phyloP scores from a whole-genome alignment of 1,140 invertebrate species.

The Trachymyrmex cornetzi region DNA sequence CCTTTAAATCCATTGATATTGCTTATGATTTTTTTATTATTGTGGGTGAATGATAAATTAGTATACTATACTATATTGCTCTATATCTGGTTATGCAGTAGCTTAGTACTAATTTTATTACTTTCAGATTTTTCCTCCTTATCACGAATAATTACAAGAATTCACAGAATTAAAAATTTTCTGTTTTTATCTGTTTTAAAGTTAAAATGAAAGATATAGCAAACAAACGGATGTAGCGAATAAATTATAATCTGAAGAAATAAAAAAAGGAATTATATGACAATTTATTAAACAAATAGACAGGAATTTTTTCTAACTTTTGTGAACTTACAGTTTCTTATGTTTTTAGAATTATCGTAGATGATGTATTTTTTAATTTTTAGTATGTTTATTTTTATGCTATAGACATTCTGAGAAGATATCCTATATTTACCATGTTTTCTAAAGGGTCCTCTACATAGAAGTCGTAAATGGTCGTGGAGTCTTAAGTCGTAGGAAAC shows the following conservation, averaged over 20 bases:
- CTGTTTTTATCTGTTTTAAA: slow-evolving; percentile 37
- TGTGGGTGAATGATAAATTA: slow-evolving; percentile 74
- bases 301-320: not conserved
- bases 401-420: not conserved
- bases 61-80: slow-evolving; percentile 67
- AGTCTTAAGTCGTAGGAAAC: no score
- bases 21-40: slow-evolving; percentile 73
- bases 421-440: not conserved
- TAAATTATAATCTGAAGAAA: slow-evolving; percentile 14
- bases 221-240: slow-evolving; percentile 2
- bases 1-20: slow-evolving; percentile 61
- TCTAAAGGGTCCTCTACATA: no score
- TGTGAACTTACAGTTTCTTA: not conserved
- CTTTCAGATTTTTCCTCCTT: not conserved
- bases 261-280: slow-evolving; percentile 18
- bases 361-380: slow-evolving; percentile 16
- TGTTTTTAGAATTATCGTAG: not conserved
- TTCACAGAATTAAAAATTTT: not conserved
- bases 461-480: no score
- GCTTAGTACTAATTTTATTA: slow-evolving; percentile 57
- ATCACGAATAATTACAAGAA: slow-evolving; percentile 11
- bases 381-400: not conserved
- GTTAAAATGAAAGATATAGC: not conserved
- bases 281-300: slow-evolving; percentile 27
- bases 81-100: slow-evolving; percentile 56